Base-by-base conservation (phyloP, 2,888 invertebrate species). In the Drosophila formosana region DNA sequence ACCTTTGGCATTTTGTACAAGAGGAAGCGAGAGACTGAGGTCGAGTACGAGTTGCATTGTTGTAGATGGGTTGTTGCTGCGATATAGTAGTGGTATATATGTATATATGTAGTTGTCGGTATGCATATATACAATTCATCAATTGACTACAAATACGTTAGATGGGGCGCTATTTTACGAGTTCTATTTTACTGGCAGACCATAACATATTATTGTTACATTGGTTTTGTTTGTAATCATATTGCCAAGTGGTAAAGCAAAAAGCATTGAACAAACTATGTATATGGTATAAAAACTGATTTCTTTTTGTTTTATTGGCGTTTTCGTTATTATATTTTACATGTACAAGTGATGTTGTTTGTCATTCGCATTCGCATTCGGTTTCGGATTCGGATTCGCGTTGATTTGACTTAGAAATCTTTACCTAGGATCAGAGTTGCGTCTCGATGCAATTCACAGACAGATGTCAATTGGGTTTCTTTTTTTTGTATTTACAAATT, bases 391-490 rank as follows among this genome's bases (percentile, higher is more conserved):
- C 30, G 53, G 26, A 62, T 26, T 68, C 72, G 73, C 68, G 65
- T 60, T 75, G 57, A 57, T 45, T 78, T 49, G 28, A 66, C 23
- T 45, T 51, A 3, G 11, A 34, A 23, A 50, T 50, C 52, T 26
- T 28, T 51, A 39, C 53, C 57, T 39, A 60, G 18, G 18, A 18
- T 18, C 18, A 18, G 18, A 18, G 3, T 64, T 64, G 49, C 49
- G 75, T 78, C 71, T 71, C 66, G 57, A 77, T 77, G 77, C 77
- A 79, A 41, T 75, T 77, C 77, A 77, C 75, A 74, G 28, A 60
- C 41, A 55, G 52, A 56, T 39, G 43, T 55, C 13, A 9, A 46
- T 5, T 60, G 50, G 49, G 66, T 32, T 58, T 7, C 4, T 34
- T 37, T 37, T 11, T 37, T 37, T 11, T 32, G 32, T 43, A 62